A percentile compares a stretch with the other conserved stretches of the same genome.
Evolutionary conservation across 2,888 invertebrate genomes (phyloP).

Genomic region (Caradrina kadenii): DNA sequence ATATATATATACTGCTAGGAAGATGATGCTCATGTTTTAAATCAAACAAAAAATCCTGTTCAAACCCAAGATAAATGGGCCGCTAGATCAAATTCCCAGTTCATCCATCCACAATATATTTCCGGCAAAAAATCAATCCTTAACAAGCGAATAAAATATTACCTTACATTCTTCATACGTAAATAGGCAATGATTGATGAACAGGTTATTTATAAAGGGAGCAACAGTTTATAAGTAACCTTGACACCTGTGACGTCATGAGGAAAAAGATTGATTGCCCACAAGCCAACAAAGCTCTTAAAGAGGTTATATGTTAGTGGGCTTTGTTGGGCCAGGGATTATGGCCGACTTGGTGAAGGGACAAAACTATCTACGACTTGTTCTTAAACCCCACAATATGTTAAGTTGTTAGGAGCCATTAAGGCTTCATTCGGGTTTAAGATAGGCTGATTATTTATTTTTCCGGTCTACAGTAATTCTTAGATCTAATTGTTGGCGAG

Average conservation of each 20-base stretch:
- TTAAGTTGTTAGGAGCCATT: constrained; percentile 45
- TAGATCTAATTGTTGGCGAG: constrained; percentile 7
- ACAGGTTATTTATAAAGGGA: constrained; percentile 42
- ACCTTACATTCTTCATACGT: constrained; percentile 36
- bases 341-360: constrained; percentile 37
- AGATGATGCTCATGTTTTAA: neutral
- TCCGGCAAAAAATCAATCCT: constrained; percentile 24
- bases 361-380: constrained; percentile 52
- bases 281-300: constrained; percentile 58
- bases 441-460: constrained; percentile 33
- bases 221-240: constrained; percentile 70
- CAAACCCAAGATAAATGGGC: constrained; percentile 8
- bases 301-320: constrained; percentile 63
- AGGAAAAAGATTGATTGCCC: constrained; percentile 74
- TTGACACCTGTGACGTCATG: constrained; percentile 77
- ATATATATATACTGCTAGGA: too few relatives aligned
- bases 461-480: constrained; percentile 13
- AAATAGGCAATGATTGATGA: constrained; percentile 62
- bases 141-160: constrained; percentile 33
- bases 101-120: constrained; percentile 3
- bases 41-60: neutral
- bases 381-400: constrained; percentile 46
- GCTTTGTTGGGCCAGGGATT: constrained; percentile 56
- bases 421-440: constrained; percentile 21
- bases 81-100: constrained; percentile 11